Percentiles rank a stretch among this genome's conserved stretches.
Conservation (phyloP, 2,797 vertebrate genomes). For the Sciaenops ocellatus region DNA sequence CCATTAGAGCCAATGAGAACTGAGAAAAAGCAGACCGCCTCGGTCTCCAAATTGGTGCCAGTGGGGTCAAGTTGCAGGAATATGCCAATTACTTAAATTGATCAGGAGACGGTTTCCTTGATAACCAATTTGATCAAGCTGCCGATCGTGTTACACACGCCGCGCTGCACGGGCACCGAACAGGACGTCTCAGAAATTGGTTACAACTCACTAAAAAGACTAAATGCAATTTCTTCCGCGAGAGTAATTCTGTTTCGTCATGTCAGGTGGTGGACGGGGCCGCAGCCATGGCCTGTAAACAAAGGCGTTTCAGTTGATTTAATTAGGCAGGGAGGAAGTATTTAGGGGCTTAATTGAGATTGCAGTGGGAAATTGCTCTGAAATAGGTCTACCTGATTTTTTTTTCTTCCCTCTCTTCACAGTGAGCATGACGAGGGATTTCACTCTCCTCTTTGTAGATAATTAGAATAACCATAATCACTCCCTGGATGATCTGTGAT, state of each 20-base stretch:
- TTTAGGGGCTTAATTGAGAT: slow-evolving; percentile 97
- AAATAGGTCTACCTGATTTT: slow-evolving; percentile 85
- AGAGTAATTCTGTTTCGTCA: slow-evolving; percentile 79
- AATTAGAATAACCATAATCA: slow-evolving; percentile 86
- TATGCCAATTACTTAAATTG: slow-evolving; percentile 99
- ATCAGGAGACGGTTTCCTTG: slow-evolving; percentile 97
- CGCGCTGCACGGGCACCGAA: slow-evolving; percentile 36
- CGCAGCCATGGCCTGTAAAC: slow-evolving; percentile 89
- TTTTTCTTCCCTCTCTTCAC: slow-evolving; percentile 64
- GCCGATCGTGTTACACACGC: slow-evolving; percentile 93
- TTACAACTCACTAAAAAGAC: slow-evolving; percentile 83
- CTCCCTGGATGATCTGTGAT: slow-evolving; percentile 82
- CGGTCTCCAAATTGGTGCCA: slow-evolving; percentile 89
- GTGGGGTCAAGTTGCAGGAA: slow-evolving; percentile 97
- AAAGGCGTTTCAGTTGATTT: slow-evolving; percentile 94
- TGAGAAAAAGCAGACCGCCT: slow-evolving; percentile 95
- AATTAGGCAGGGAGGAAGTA: slow-evolving; percentile 97
- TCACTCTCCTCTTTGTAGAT: slow-evolving; percentile 83
- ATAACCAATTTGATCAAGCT: slow-evolving; percentile 97
- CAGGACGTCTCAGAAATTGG: slow-evolving; percentile 84
- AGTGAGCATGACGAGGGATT: slow-evolving; percentile 82
- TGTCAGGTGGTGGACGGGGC: slow-evolving; percentile 81
- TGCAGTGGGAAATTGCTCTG: slow-evolving; percentile 92
- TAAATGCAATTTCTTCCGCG: slow-evolving; percentile 81
- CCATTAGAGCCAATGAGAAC: slow-evolving; percentile 93